Evolutionary conservation across 2,113 vertebrate genomes (phyloP), one percentile per base, ranked within the genome.

Genomic region (Chlamydotis undulata): DNA sequence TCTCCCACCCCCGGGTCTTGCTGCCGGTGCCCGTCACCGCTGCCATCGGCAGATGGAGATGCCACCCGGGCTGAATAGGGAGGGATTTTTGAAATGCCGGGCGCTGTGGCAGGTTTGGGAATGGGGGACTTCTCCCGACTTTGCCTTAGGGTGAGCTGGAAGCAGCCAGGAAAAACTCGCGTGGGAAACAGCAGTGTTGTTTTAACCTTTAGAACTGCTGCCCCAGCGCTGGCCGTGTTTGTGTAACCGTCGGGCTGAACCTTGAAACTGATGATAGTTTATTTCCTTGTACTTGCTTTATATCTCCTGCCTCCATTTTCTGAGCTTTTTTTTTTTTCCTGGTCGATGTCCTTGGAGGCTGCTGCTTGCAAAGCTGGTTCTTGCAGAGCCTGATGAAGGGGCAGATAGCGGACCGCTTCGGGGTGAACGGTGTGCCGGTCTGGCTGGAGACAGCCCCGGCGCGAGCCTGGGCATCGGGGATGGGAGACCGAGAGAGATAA

Each of bases 381-480:
- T 31, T 90, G 85, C 39, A 33, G 35, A 50, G 33, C 56, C 41
- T 71, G 85, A 91, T 87, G 45, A 41, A 71, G 61, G 45, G 22
- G 33, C 57, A 64, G 61, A 75, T 91, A 39, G 26, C 2, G 6
- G 47, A 31, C 68, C 0, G 26, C 71, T 89, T 41, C 0, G 0
- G 50, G 52, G 33, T 63, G 45, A 8, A 4, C 0, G 0, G 52
- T 8, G 0, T 21, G 15, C 86, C 1, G 7, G 49, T 59, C 50
- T 88, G 67, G 56, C 75, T 26, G 35, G 39, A 83, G 85, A 63
- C 29, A 33, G 33, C 22, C 60, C 23, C 0, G 0, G 7, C 0
- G 1, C 0, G 0, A 63, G 19, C 35, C 79, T 37, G 29, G 47
- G 13, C 45, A 31, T 3, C 3, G 0, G 28, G 49, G 19, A 60